Percentiles rank a stretch among this genome's conserved stretches.
Conservation (phyloP, 2,113 vertebrate species). For the Melanerpes formicivorus region DNA sequence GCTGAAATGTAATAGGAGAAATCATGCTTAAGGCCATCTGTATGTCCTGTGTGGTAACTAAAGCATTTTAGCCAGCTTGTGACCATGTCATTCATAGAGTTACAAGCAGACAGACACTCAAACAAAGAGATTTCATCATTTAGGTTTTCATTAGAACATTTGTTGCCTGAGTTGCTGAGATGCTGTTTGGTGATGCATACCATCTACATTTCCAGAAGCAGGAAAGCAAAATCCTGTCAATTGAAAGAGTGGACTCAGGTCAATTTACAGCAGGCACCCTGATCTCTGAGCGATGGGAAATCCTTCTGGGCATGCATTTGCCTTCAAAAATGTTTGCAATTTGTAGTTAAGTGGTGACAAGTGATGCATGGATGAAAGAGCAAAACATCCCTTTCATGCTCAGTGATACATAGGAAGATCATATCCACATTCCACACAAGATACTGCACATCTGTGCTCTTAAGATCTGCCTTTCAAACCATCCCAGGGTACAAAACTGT, state of each 20-base stretch:
- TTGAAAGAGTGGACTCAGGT: neutral
- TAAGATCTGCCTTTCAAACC: neutral
- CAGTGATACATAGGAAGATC: neutral
- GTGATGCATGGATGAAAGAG: constrained; percentile 2
- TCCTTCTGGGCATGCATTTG: neutral
- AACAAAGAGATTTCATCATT: neutral
- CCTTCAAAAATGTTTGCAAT: constrained; percentile 10
- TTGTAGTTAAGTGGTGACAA: constrained; percentile 3
- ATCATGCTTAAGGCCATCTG: neutral
- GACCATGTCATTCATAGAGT: neutral
- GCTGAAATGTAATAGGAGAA: neutral
- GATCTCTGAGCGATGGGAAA: neutral
- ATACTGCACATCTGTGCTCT: neutral
- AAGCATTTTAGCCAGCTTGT: neutral
- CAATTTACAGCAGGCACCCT: neutral
- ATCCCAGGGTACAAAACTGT: neutral
- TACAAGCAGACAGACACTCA: neutral
- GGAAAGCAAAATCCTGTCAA: neutral
- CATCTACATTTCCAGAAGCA: neutral
- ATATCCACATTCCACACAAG: neutral
- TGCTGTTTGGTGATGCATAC: neutral
- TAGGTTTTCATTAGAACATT: neutral
- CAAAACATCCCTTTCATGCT: neutral
- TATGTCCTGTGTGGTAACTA: neutral
- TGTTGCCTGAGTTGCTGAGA: neutral